A percentile compares a stretch with the other conserved stretches of the same genome.
phyloP scores from a whole-genome alignment of 2,888 invertebrate genomes.

The Andrena bicolor region DNA sequence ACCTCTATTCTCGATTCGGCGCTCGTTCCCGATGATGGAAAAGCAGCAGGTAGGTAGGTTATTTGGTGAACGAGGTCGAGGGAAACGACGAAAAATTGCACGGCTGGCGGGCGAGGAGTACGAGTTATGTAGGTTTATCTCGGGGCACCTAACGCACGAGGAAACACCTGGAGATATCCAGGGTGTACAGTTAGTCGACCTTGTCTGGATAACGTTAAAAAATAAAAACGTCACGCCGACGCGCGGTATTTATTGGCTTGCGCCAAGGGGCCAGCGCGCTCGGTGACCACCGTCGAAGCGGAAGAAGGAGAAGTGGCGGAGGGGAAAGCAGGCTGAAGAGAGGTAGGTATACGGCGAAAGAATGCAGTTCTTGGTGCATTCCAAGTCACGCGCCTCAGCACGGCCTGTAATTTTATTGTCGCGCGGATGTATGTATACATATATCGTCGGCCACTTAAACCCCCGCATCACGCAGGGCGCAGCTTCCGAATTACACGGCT shows the following conservation, averaged over 20 bases:
- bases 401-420: conserved; percentile 65
- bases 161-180: conserved; percentile 61
- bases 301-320: conserved; percentile 26
- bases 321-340: conserved; percentile 40
- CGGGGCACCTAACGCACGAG: conserved; percentile 18
- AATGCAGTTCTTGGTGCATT: conserved; percentile 60
- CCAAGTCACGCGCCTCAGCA: conserved; percentile 51
- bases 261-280: conserved; percentile 59
- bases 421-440: conserved; percentile 39
- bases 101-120: neutral
- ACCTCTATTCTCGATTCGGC: neutral
- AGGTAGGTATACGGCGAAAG: conserved; percentile 42
- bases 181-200: conserved; percentile 81
- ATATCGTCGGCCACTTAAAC: conserved; percentile 42
- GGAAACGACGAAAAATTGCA: neutral
- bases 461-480: conserved; percentile 16
- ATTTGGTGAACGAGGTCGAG: neutral
- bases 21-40: neutral
- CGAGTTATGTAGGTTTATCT: conserved; percentile 26
- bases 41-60: no score
- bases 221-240: conserved; percentile 73
- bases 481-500: conserved; percentile 15
- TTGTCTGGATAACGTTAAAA: conserved; percentile 76
- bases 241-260: conserved; percentile 71
- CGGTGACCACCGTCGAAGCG: conserved; percentile 51